These are phyloP conservation scores for Aspiorhynchus laticeps DNA, from an alignment of 2,113 vertebrate genomes.

Conservation along the genomic window DNA sequence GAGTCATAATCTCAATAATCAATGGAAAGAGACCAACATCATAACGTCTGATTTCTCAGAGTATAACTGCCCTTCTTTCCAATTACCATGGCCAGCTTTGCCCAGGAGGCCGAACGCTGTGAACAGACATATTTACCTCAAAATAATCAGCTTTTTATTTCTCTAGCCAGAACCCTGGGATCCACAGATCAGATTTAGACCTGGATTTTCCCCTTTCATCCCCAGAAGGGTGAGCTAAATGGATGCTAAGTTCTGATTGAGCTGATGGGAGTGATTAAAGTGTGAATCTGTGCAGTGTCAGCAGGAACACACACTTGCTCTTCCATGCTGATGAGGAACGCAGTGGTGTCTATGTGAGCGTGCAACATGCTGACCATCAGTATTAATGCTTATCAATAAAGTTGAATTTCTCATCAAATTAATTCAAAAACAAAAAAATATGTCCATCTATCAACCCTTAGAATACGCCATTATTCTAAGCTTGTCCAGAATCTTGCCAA, in stretches of 20 bases:
- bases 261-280: constrained; percentile 34
- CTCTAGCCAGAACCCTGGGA: constrained; percentile 1
- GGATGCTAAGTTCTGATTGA: constrained; percentile 21
- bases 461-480: constrained; percentile 2
- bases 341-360: neutral
- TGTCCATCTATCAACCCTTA: neutral
- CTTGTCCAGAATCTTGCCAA: neutral
- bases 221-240: constrained; percentile 11
- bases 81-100: constrained; percentile 33
- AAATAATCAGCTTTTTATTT: constrained; percentile 52
- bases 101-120: neutral
- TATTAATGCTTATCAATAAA: constrained; percentile 18
- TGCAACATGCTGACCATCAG: constrained; percentile 10
- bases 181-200: constrained; percentile 28
- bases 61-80: constrained; percentile 26
- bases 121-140: too few species aligned
- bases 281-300: constrained; percentile 21
- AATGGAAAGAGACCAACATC: constrained; percentile 39
- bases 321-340: neutral
- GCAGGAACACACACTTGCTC: neutral
- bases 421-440: neutral
- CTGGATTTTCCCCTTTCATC: constrained; percentile 25
- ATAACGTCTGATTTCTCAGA: constrained; percentile 24
- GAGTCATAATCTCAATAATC: constrained; percentile 44
- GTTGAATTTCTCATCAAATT: neutral